A percentile compares a stretch with the other conserved stretches of the same genome.
Evolutionary conservation across 2,113 vertebrate genomes (phyloP).

Genomic region (Malurus melanocephalus): DNA sequence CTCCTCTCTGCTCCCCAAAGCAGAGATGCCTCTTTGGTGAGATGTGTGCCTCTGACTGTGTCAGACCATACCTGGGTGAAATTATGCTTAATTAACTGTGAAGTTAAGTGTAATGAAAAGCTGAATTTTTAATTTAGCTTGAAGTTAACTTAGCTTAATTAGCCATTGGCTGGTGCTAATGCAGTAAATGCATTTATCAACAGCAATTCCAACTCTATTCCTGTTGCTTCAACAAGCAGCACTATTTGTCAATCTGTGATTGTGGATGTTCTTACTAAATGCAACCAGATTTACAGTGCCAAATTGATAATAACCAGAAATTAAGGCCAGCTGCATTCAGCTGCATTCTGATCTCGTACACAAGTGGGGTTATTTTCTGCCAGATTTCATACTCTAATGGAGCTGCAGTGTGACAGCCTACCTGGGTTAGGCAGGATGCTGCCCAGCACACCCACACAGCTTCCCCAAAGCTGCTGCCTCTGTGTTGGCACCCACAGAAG

Average conservation of each 20-base stretch:
- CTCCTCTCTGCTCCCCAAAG: background rate
- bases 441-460: background rate
- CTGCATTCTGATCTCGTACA: background rate
- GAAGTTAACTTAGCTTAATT: background rate
- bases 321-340: background rate
- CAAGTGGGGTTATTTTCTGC: background rate
- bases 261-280: background rate
- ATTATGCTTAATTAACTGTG: background rate
- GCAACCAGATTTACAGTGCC: background rate
- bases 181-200: background rate
- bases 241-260: background rate
- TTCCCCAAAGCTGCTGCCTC: rapidly evolving
- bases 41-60: background rate
- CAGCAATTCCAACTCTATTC: background rate
- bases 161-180: background rate
- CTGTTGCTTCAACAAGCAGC: background rate
- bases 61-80: background rate
- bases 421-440: background rate
- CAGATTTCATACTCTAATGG: background rate
- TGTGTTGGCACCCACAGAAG: rapidly evolving
- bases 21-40: background rate
- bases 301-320: background rate
- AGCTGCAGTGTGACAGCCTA: rapidly evolving
- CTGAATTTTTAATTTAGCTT: background rate
- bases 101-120: background rate